These are phyloP conservation scores for Drosophila orena DNA, from an alignment of 1,140 invertebrate genomes.

Conservation along the genomic window DNA sequence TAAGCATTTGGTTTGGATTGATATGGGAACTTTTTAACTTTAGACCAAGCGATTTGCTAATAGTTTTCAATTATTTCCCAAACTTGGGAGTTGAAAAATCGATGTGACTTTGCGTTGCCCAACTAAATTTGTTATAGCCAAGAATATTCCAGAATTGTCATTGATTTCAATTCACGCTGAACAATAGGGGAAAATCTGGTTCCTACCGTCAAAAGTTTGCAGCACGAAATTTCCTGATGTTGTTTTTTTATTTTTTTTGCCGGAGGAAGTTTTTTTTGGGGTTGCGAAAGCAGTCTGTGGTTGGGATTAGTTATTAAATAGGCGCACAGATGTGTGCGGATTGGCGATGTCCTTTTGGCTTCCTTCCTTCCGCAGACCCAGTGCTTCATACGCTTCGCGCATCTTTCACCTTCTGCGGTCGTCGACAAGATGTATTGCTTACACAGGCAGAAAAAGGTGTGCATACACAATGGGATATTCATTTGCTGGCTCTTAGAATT, in stretches of 20 bases:
- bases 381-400: neutral
- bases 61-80: neutral
- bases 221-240: neutral
- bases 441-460: constrained; percentile 3
- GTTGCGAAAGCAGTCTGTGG: constrained; percentile 18
- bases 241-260: neutral
- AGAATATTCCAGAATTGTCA: constrained; percentile 17
- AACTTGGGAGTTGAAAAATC: neutral
- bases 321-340: constrained; percentile 29
- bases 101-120: no score
- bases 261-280: constrained; percentile 37
- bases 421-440: constrained; percentile 48
- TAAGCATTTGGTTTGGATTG: no score
- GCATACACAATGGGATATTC: neutral
- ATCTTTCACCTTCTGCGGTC: constrained; percentile 22
- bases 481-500: neutral
- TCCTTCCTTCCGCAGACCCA: neutral
- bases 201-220: neutral
- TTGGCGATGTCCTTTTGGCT: constrained; percentile 18
- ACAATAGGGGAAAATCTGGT: constrained; percentile 66
- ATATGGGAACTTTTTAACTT: no score
- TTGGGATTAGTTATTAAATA: constrained; percentile 74
- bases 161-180: constrained; percentile 62
- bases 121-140: constrained; percentile 4
- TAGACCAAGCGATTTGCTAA: neutral